Evolutionary conservation across 2,113 vertebrate species (phyloP).

Genomic region (Eclectus roratus): DNA sequence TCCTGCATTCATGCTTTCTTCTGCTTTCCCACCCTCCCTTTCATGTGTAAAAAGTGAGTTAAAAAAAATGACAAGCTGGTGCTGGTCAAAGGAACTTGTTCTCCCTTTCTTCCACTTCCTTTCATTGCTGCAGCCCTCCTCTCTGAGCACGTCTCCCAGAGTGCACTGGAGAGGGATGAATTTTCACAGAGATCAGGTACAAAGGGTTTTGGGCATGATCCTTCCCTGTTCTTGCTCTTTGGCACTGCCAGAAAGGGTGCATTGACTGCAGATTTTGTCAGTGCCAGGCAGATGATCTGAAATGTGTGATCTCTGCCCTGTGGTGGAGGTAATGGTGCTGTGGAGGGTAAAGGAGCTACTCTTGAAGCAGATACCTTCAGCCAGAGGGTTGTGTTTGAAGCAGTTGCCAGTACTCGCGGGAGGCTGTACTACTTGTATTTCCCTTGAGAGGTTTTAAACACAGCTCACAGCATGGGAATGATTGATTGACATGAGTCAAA

Average conservation of each 20-base stretch:
- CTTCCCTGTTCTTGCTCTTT: background rate
- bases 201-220: background rate
- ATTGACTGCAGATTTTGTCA: background rate
- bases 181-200: background rate
- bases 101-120: slow-evolving; percentile 10
- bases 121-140: background rate
- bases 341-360: background rate
- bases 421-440: background rate
- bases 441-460: background rate
- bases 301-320: background rate
- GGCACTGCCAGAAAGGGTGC: background rate
- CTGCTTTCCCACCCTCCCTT: slow-evolving; percentile 11
- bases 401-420: background rate
- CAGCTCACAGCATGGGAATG: background rate
- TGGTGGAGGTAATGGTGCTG: background rate
- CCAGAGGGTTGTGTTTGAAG: background rate
- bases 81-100: slow-evolving; percentile 47
- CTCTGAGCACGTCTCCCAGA: background rate
- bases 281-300: background rate
- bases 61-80: slow-evolving; percentile 36
- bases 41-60: slow-evolving; percentile 37
- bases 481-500: background rate
- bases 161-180: background rate
- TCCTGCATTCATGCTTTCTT: slow-evolving; percentile 40
- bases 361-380: background rate